Base-by-base conservation (phyloP, 2,113 vertebrate species). In the Mormyrus iriodes region DNA sequence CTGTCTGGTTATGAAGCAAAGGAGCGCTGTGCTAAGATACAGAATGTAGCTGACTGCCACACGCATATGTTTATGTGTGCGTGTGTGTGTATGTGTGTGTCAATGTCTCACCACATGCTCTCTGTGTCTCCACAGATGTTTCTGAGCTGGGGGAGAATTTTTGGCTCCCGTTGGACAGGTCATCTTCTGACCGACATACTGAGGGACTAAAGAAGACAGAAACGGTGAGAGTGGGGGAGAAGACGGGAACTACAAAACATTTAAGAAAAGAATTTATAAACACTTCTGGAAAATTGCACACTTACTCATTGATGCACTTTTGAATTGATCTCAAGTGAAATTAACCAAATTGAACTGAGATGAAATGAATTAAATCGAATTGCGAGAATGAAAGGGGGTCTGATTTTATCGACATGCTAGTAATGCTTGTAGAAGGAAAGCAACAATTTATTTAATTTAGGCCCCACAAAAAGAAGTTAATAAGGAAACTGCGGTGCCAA, bases 131-230 rank as follows among this genome's bases (percentile, higher is more conserved):
- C 19, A 96, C 91, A 0, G 96, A 96, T 0, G 96, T 95, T 86
- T 97, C 97, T 0, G 97, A 97, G 92, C 93, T 97, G 44, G 97
- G 97, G 42, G 96, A 97, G 35, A 96, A 97, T 91, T 97, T 97
- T 88, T 94, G 95, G 79, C 94, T 95, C 48, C 95, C 97, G n/a
- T 97, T 96, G 0, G 95, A 94, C 39, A 96, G 90, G 44, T 97
- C 95, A 82, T 94, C 96, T 90, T 97, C 97, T 76, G 96, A 95
- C 92, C 96, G 96, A 88, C 96, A 97, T 90, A 97, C 96, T 15
- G 96, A 93, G 84, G 97, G 96, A 52, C 96, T 97, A 92, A 88
- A 88, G 92, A 73, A 48, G 58, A 13, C 17, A 44, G 76, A 83
- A 55, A 79, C 4, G 19, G 49, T 58, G 76, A 92, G 39, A 90